These are phyloP conservation scores for Cladopsammia gracilis DNA, from an alignment of 64 coral and sea anemone species.

Conservation along the genomic window DNA sequence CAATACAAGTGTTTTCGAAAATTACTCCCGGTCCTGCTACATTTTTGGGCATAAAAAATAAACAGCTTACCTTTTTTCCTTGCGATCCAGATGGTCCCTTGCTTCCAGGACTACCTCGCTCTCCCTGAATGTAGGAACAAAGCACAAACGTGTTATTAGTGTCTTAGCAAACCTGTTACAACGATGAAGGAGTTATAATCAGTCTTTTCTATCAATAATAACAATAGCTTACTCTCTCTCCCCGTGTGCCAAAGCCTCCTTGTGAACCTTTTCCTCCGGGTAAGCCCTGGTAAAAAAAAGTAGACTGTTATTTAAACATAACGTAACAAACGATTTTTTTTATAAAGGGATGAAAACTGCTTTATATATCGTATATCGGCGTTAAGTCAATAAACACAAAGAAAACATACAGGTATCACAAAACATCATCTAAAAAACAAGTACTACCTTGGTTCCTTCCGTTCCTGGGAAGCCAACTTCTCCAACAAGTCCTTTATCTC, in stretches of 20 bases:
- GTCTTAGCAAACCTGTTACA: neutral
- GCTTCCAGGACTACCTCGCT: constrained; percentile 43
- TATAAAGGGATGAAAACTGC: neutral
- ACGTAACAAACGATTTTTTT: neutral
- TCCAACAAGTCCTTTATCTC: constrained; percentile 22
- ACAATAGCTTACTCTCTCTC: constrained; percentile 26
- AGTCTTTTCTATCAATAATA: neutral
- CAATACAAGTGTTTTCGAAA: neutral
- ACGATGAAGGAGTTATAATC: neutral
- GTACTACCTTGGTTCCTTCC: constrained; percentile 26
- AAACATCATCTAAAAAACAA: neutral
- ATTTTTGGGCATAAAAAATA: neutral
- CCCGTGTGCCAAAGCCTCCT: neutral
- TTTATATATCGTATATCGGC: neutral
- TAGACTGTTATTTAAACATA: neutral
- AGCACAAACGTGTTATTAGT: neutral
- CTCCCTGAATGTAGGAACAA: constrained; percentile 13
- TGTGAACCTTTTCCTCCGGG: constrained; percentile 9
- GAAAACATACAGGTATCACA: neutral
- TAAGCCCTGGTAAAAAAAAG: constrained; percentile 28
- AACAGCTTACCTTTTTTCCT: constrained; percentile 17
- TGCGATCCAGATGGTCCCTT: constrained; percentile 6
- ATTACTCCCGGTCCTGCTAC: neutral
- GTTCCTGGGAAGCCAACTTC: constrained; percentile 25
- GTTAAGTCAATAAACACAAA: neutral